Conservation (phyloP, 2,113 vertebrate genomes). For the Oncorhynchus mykiss region DNA sequence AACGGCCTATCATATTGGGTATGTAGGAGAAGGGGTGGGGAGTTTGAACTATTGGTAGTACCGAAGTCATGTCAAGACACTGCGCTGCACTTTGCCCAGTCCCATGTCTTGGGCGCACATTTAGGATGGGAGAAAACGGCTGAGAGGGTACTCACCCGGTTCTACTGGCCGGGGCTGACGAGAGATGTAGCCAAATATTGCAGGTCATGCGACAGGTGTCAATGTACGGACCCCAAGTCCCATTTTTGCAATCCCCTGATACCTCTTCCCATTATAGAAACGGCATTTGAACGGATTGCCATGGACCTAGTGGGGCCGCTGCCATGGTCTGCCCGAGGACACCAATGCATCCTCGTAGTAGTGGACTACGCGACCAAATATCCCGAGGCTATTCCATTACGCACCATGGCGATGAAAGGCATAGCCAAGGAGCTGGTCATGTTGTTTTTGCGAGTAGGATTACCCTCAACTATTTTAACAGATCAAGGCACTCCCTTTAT, state of each 20-base stretch:
- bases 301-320: not conserved
- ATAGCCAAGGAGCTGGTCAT: not conserved
- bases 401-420: not conserved
- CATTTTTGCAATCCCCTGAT: not conserved
- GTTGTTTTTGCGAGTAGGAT: not conserved
- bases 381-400: not conserved
- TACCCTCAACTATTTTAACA: no score
- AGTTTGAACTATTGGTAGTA: not conserved
- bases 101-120: slow-evolving; percentile 2
- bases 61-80: not conserved
- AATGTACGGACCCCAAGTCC: not conserved
- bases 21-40: not conserved
- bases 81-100: not conserved
- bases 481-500: not conserved
- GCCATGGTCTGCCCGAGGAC: not conserved
- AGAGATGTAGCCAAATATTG: not conserved
- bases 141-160: not conserved
- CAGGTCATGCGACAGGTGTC: not conserved
- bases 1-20: slow-evolving; percentile 1
- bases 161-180: not conserved
- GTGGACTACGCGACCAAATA: not conserved
- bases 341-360: not conserved
- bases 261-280: not conserved
- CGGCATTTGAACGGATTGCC: not conserved
- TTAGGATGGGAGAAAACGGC: not conserved